A percentile compares a stretch with the other conserved stretches of the same genome.
Conservation (phyloP, 2,797 vertebrate genomes). For the Alcedo quadribrachys region DNA sequence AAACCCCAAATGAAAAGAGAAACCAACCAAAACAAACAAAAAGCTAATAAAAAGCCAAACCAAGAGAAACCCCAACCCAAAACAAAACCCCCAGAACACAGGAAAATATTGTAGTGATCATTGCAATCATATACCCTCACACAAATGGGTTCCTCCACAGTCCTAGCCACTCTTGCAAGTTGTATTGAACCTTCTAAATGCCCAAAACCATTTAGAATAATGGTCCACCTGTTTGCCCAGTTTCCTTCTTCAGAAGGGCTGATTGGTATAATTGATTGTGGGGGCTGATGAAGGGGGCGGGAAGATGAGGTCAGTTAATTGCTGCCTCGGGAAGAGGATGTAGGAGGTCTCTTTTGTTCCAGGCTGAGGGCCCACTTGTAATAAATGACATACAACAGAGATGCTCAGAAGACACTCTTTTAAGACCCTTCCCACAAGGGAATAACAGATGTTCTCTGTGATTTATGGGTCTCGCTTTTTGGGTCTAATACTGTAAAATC, state of each 20-base stretch:
- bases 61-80: no score
- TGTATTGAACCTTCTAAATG: background rate
- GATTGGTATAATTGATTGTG: constrained; percentile 63
- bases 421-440: constrained; percentile 48
- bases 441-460: constrained; percentile 57
- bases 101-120: background rate
- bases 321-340: constrained; percentile 48
- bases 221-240: constrained; percentile 45
- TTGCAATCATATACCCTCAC: background rate
- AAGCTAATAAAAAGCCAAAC: no score
- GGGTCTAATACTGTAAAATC: constrained; percentile 46
- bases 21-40: no score
- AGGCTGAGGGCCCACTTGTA: constrained; percentile 27
- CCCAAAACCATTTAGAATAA: constrained; percentile 18
- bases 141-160: background rate
- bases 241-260: constrained; percentile 32
- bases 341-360: constrained; percentile 64
- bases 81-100: no score
- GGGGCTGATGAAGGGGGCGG: constrained; percentile 36
- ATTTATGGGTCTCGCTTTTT: constrained; percentile 62
- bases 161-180: background rate
- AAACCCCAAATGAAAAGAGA: no score
- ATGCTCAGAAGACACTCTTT: constrained; percentile 56
- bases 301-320: constrained; percentile 71
- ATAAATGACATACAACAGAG: constrained; percentile 63